Evolutionary conservation across 2,113 vertebrate genomes (phyloP), one percentile per base, ranked within the genome.

Genomic region (Lasiurus borealis): DNA sequence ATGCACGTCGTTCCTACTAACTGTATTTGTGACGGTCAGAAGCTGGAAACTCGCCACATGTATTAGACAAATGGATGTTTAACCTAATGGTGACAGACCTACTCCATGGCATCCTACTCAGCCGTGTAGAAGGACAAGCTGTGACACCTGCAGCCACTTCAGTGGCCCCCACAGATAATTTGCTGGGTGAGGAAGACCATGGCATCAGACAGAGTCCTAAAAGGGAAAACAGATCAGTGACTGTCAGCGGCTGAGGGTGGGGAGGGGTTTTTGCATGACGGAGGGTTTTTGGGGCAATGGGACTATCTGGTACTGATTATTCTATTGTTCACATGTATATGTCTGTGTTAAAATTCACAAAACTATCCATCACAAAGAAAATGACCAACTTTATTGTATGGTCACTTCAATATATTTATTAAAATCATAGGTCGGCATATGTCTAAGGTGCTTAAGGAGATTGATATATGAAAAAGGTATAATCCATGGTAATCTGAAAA

Each of bases 161-260:
- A n/a, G 8, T 16, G 78, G 82, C 8, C 8, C 8, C 7, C 34
- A 48, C 27, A 31, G 81, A 25, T 15, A 52, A 52, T 50, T 66
- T 77, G 27, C 12, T 31, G 3, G 10, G n/a, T 9, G 21, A 80
- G 10, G 62, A 59, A 57, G 80, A 1, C 14, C 36, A 59, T 59
- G 57, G 10, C 3, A 0, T 59, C 57, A 59, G 57, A 25, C 21
- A 25, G 50, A 34, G 1, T 34, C 12, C 0, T 62, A 15, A 8
- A 3, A 31, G 50, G 18, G 36, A 57, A 84, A 66, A 14, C 36
- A 27, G 6, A 9, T 36, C 64, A 21, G 3, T 54, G 68, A 62
- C 23, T 36, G 1, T 15, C 25, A 31, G 68, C 14, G 9, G 5
- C 14, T 62, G 0, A 18, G 9, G 23, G 2, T 16, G 19, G 21